Evolutionary conservation across 2,888 invertebrate species (phyloP).

Genomic region (Spodoptera littoralis): DNA sequence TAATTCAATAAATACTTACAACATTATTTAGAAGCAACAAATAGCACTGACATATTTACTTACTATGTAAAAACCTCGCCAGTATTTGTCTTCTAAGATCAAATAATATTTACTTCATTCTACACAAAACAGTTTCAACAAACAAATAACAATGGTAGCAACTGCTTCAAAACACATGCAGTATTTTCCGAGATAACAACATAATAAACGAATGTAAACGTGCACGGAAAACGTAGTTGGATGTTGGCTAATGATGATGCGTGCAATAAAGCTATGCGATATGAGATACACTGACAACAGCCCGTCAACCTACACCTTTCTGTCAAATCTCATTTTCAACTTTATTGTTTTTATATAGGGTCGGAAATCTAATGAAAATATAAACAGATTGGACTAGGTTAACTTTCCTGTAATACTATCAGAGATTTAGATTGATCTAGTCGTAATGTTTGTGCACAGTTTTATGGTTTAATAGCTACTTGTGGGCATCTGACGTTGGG

Average conservation of each 20-base stretch:
- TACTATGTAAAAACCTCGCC: too few relatives aligned
- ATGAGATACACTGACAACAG: conserved; percentile 3
- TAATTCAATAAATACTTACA: too few relatives aligned
- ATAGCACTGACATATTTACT: too few relatives aligned
- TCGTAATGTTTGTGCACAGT: conserved; percentile 5
- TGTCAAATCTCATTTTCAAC: too few relatives aligned
- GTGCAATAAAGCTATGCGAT: background rate
- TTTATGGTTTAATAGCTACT: background rate
- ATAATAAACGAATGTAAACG: conserved; percentile 6
- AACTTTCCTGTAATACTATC: conserved; percentile 10
- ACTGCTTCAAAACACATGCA: background rate
- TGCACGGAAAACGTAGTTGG: background rate
- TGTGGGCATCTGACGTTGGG: background rate
- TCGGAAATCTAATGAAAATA: too few relatives aligned
- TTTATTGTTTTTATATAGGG: too few relatives aligned
- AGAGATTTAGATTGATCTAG: conserved; percentile 27
- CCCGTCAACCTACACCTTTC: too few relatives aligned
- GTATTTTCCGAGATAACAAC: conserved; percentile 16
- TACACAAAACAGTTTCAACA: background rate
- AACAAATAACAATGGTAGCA: conserved; percentile 1
- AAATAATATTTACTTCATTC: background rate
- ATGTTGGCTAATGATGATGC: conserved; percentile 9
- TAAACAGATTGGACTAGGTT: too few relatives aligned
- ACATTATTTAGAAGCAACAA: too few relatives aligned
- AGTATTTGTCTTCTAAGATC: too few relatives aligned